Percentiles rank a stretch among this genome's conserved stretches.
These are phyloP conservation scores for Pyrrhosoma nymphula DNA, from an alignment of 2,888 invertebrate genomes.

Conservation along the genomic window DNA sequence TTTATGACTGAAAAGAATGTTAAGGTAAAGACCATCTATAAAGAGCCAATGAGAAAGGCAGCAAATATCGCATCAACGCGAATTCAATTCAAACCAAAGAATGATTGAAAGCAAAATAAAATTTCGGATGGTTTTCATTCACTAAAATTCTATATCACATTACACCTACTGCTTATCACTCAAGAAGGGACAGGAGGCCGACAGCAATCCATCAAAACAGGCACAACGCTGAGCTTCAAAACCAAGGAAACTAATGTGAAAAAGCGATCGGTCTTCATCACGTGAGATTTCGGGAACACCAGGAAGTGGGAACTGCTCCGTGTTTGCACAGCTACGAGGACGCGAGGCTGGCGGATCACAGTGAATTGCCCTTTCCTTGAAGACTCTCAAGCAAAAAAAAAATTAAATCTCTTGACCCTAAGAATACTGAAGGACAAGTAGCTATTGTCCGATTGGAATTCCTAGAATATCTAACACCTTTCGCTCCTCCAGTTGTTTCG, in stretches of 20 bases:
- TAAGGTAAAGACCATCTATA: no score
- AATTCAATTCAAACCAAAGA: background rate
- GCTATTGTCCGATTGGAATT: background rate
- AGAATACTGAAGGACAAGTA: background rate
- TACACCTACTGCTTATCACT: background rate
- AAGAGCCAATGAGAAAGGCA: background rate
- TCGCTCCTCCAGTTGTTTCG: background rate
- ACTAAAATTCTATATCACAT: background rate
- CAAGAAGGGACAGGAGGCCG: background rate
- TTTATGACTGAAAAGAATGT: no score
- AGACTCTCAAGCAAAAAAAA: background rate
- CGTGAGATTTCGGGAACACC: background rate
- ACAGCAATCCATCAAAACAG: background rate
- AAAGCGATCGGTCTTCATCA: background rate
- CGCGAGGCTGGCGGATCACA: background rate
- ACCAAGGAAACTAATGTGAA: background rate
- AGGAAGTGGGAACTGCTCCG: background rate
- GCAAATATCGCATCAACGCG: background rate
- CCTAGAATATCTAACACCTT: constrained; percentile 1
- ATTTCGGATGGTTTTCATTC: background rate
- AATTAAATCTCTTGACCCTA: background rate
- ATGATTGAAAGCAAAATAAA: background rate
- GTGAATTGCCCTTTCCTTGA: background rate
- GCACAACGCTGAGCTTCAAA: background rate
- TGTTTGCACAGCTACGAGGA: background rate